Base-by-base conservation (phyloP, 2,797 vertebrate genomes). In the Manis crassicaudata region DNA sequence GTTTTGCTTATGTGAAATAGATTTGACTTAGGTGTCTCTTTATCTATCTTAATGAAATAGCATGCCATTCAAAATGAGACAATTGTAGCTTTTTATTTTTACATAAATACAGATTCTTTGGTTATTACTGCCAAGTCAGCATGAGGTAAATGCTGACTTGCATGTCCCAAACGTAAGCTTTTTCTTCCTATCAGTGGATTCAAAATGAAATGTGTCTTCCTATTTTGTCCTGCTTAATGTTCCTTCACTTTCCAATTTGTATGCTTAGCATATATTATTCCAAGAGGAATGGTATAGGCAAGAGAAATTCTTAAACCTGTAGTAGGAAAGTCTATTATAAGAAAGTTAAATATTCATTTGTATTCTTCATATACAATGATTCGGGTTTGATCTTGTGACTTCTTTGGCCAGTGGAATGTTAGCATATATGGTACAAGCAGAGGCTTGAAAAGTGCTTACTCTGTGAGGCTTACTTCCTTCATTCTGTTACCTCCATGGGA, bases 161-260 rank as follows among this genome's bases (percentile, higher is more conserved):
- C 12, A 29, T 17, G 23, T 92, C 52, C 50, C 68, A 54, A 62
- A 65, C 56, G 1, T 77, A 92, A 76, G 2, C 10, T 77, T 89
- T 80, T 72, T 63, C 3, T 70, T 25, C 43, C 60, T 93, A 80
- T 93, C 5, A 46, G 25, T 65, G 20, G 32, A 85, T 94, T 86
- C 76, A 12, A 96, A 90, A 95, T 80, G 9, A 94, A 87, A 92
- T 52, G 40, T 70, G 14, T 81, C 25, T 91, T 94, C 43, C 12
- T 72, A 20, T 92, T 90, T 68, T 56, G 77, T 73, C 3, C 32
- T 77, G 4, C 17, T 52, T 93, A 85, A 72, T 85, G 20, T 91
- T 67, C 23, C 50, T 40, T 95, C 9, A 87, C 21, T 70, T 75
- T 84, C 20, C 27, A 90, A 52, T 46, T 37, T 94, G 52, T 63